A percentile compares a stretch with the other conserved stretches of the same genome.
These are phyloP conservation scores for Leptopilina drosophilae DNA, from an alignment of 2,888 invertebrate genomes.

Conservation along the genomic window DNA sequence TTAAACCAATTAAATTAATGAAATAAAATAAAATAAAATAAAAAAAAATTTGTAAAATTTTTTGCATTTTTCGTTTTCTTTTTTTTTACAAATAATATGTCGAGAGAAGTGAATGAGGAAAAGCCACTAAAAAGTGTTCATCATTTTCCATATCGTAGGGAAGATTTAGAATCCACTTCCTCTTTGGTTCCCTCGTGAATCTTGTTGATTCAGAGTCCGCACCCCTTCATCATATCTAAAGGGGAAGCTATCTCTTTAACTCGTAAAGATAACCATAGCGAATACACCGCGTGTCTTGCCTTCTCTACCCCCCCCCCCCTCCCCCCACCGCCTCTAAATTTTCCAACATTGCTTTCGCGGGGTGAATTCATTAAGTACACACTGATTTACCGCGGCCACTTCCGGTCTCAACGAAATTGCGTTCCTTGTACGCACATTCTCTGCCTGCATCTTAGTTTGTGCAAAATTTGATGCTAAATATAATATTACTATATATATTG, in stretches of 20 bases:
- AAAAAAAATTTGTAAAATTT: too few species aligned
- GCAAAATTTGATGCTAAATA: neutral
- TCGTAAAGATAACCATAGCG: conserved; percentile 72
- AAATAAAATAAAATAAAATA: too few species aligned
- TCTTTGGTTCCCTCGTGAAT: conserved; percentile 55
- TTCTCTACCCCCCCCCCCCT: conserved; percentile 54
- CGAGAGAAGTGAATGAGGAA: too few species aligned
- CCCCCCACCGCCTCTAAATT: neutral
- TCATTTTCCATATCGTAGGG: conserved; percentile 46
- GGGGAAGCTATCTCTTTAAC: conserved; percentile 67
- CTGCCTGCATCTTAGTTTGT: neutral
- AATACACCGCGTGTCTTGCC: conserved; percentile 58
- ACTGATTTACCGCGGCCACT: conserved; percentile 72
- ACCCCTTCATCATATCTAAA: conserved; percentile 46
- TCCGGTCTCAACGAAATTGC: conserved; percentile 73
- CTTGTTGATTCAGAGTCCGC: conserved; percentile 44
- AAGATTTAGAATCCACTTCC: conserved; percentile 72
- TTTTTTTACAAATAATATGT: too few species aligned
- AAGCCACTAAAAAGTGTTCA: neutral
- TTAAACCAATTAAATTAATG: too few species aligned
- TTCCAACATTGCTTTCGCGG: conserved; percentile 46
- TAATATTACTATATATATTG: too few species aligned
- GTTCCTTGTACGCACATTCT: conserved; percentile 40
- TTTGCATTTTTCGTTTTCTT: too few species aligned
- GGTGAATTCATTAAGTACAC: conserved; percentile 72